Evolutionary conservation across 2,797 vertebrate genomes (phyloP).

Genomic region (Odontamblyopus rebecca): DNA sequence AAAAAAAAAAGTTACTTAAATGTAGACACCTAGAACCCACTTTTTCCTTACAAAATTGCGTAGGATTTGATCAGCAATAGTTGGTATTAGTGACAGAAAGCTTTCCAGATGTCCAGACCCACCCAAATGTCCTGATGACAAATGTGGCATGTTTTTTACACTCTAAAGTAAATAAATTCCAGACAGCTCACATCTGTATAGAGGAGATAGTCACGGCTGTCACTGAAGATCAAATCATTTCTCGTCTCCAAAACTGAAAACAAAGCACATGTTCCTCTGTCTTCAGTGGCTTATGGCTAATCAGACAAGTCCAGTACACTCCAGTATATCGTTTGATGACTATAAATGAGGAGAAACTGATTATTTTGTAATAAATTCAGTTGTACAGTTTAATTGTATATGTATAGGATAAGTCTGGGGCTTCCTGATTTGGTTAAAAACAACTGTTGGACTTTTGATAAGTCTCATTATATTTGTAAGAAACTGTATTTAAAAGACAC

Average conservation of each 20-base stretch:
- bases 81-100: conserved; percentile 1
- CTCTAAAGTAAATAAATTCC: conserved; percentile 31
- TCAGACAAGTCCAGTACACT: conserved; percentile 25
- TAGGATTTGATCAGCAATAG: not conserved
- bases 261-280: conserved; percentile 35
- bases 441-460: no score
- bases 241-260: conserved; percentile 31
- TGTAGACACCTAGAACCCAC: not conserved
- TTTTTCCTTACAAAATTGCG: not conserved
- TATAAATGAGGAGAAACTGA: no score
- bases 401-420: no score
- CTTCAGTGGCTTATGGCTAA: conserved; percentile 21
- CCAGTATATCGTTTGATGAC: not conserved
- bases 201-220: conserved; percentile 63
- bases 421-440: no score
- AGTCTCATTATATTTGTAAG: no score
- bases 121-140: conserved; percentile 12
- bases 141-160: conserved; percentile 17
- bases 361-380: not conserved
- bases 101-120: conserved; percentile 6
- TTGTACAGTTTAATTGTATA: no score
- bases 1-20: no score
- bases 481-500: no score
- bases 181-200: conserved; percentile 36
- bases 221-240: conserved; percentile 46